A percentile compares a stretch with the other conserved stretches of the same genome.
Conservation (phyloP, 2,888 invertebrate genomes). For the Hoplodrina ambigua region DNA sequence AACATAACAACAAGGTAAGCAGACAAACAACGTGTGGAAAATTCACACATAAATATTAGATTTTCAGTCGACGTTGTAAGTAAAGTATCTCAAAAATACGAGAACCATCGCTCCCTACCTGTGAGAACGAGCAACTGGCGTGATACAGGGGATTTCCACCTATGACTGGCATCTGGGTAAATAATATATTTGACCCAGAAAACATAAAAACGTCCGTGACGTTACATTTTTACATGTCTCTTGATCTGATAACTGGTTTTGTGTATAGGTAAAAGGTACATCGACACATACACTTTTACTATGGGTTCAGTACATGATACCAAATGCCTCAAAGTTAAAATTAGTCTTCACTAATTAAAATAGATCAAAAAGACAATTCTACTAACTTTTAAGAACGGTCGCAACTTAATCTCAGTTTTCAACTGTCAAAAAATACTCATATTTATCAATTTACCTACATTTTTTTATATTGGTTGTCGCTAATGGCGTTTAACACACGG, state of each 20-base stretch:
- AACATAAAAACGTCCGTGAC: slow-evolving; percentile 30
- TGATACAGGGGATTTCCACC: slow-evolving; percentile 37
- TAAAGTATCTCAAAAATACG: slow-evolving; percentile 43
- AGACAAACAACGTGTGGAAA: slow-evolving; percentile 36
- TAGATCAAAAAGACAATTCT: no score
- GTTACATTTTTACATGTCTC: slow-evolving; percentile 18
- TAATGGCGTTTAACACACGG: no score
- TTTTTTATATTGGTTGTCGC: no score
- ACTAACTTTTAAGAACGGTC: no score
- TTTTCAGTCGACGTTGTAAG: slow-evolving; percentile 23
- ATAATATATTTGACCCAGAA: slow-evolving; percentile 55
- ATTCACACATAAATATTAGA: slow-evolving; percentile 51
- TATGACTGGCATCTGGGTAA: slow-evolving; percentile 42
- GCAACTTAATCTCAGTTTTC: no score
- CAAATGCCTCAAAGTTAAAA: no score
- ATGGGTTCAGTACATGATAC: no score
- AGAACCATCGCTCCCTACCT: neutral
- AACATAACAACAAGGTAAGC: slow-evolving; percentile 1
- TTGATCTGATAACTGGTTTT: slow-evolving; percentile 9
- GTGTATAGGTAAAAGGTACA: neutral
- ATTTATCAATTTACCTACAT: no score
- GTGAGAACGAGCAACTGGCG: slow-evolving; percentile 39
- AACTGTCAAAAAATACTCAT: no score
- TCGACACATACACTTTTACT: no score
- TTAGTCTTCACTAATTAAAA: no score